Evolutionary conservation across 2,888 invertebrate genomes (phyloP).

Genomic region (Gymnocheta viridis): DNA sequence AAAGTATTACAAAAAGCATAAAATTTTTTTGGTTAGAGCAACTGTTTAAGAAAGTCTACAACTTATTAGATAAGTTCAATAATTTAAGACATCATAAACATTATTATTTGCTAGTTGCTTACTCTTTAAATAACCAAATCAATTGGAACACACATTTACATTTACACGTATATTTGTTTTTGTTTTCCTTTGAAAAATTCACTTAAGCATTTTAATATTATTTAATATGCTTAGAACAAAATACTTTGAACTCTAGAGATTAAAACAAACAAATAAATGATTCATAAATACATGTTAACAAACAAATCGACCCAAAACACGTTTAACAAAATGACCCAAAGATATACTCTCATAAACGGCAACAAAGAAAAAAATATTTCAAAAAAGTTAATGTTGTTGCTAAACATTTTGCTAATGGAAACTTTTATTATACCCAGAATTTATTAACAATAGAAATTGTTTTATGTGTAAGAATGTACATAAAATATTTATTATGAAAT

Average conservation of each 20-base stretch:
- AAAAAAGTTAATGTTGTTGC: not conserved
- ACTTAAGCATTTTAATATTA: not conserved
- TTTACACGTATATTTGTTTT: not conserved
- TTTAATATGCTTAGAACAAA: not conserved
- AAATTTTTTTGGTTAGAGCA: too few relatives aligned
- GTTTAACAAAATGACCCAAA: constrained; percentile 14
- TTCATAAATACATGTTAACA: not conserved
- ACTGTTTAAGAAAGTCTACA: too few relatives aligned
- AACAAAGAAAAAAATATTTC: not conserved
- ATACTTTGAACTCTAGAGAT: constrained; percentile 26
- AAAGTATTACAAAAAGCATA: too few relatives aligned
- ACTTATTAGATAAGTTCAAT: too few relatives aligned
- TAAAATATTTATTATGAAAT: constrained; percentile 14
- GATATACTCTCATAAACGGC: not conserved
- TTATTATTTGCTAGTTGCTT: too few relatives aligned
- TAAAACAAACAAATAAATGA: constrained; percentile 16
- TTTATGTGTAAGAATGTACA: constrained; percentile 5
- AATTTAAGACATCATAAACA: too few relatives aligned
- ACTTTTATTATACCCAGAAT: not conserved
- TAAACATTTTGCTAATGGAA: constrained; percentile 15
- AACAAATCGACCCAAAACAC: not conserved
- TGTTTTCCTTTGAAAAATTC: not conserved
- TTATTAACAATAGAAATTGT: constrained; percentile 17
- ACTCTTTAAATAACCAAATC: too few relatives aligned
- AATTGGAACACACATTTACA: not conserved